A percentile compares a stretch with the other conserved stretches of the same genome.
These are phyloP conservation scores for Lycophotia porphyrea DNA, from an alignment of 2,888 invertebrate species.

Conservation along the genomic window DNA sequence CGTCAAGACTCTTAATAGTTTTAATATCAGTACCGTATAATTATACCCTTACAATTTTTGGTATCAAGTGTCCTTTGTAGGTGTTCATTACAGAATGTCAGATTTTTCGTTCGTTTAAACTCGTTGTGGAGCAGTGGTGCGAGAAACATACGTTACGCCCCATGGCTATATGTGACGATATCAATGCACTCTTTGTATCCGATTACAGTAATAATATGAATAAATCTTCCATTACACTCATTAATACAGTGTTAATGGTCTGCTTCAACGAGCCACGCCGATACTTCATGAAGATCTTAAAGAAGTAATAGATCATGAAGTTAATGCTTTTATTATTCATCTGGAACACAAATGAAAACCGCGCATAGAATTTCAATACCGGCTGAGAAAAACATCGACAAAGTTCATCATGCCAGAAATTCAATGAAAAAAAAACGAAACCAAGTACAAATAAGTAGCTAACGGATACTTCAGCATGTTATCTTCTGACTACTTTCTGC, in stretches of 20 bases:
- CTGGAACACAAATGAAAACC: constrained; percentile 7
- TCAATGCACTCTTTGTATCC: constrained; percentile 63
- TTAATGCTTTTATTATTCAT: neutral
- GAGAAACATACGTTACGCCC: constrained; percentile 79
- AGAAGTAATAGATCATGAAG: constrained; percentile 1
- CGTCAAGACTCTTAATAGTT: constrained; percentile 20
- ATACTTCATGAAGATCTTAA: constrained; percentile 22
- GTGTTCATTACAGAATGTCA: constrained; percentile 80
- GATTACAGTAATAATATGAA: constrained; percentile 65
- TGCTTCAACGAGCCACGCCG: constrained; percentile 58
- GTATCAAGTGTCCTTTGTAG: constrained; percentile 56
- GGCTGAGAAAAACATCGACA: neutral
- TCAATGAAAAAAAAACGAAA: neutral
- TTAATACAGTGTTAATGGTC: constrained; percentile 64
- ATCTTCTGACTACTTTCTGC: neutral
- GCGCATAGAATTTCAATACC: neutral
- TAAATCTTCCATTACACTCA: constrained; percentile 65
- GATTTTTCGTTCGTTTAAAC: constrained; percentile 83
- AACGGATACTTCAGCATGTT: neutral
- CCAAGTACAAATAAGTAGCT: neutral
- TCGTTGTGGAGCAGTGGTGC: constrained; percentile 73
- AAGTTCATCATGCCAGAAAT: neutral
- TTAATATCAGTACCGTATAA: constrained; percentile 32
- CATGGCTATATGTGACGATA: constrained; percentile 72
- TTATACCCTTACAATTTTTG: constrained; percentile 39